phyloP scores from a whole-genome alignment of 2,113 vertebrate genomes.

The Falcunculus frontatus region DNA sequence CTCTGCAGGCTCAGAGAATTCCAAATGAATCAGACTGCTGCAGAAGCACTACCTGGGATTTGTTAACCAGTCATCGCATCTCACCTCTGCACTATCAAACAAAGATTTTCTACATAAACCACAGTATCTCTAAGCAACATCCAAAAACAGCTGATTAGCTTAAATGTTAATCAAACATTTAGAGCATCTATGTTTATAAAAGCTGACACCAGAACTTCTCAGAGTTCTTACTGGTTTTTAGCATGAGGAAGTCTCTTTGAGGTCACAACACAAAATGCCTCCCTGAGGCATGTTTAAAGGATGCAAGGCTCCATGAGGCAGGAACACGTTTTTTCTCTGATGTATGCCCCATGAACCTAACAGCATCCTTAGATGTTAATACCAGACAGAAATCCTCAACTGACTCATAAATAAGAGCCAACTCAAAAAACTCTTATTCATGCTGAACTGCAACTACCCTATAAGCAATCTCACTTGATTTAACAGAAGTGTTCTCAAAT shows the following conservation, averaged over 20 bases:
- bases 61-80: neutral
- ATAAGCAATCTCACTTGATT: neutral
- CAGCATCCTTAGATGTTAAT: neutral
- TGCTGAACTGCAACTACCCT: neutral
- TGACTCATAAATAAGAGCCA: neutral
- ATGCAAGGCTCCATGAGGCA: neutral
- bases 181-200: neutral
- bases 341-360: neutral
- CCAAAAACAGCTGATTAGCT: neutral
- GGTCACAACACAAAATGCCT: neutral
- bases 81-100: neutral
- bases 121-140: neutral
- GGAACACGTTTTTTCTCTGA: neutral
- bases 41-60: neutral
- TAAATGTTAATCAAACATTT: neutral
- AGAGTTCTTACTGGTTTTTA: neutral
- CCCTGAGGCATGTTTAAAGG: neutral
- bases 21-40: neutral
- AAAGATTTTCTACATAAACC: neutral
- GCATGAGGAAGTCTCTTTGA: neutral
- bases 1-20: neutral
- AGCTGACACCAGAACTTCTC: neutral
- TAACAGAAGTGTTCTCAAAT: neutral
- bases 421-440: neutral
- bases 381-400: neutral